These are phyloP conservation scores for Reinhardtius hippoglossoides DNA, from an alignment of 2,113 vertebrate species.

Conservation along the genomic window DNA sequence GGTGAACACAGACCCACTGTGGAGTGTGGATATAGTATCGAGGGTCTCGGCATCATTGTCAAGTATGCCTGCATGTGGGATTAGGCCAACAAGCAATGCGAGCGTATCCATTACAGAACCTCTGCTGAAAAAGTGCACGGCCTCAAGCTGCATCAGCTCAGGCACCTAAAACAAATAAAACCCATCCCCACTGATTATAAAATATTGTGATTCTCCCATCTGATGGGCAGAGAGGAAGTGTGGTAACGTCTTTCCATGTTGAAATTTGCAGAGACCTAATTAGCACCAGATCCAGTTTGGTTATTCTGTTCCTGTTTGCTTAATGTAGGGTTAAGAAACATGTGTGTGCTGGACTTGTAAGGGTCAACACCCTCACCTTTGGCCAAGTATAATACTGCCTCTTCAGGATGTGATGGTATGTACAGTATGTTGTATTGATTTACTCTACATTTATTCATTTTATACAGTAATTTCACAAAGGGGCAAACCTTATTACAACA, in stretches of 20 bases:
- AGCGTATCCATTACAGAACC: conserved; percentile 52
- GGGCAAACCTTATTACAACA: neutral
- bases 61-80: conserved; percentile 48
- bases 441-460: neutral
- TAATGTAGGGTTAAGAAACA: conserved; percentile 33
- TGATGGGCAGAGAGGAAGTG: conserved; percentile 66
- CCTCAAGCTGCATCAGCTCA: conserved; percentile 63
- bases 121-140: conserved; percentile 44
- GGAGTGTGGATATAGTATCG: conserved; percentile 47
- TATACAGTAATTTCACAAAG: neutral
- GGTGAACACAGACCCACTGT: conserved; percentile 57
- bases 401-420: neutral
- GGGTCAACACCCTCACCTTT: conserved; percentile 22
- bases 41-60: conserved; percentile 65
- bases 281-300: conserved; percentile 64
- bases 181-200: conserved; percentile 69
- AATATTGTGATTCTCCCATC: conserved; percentile 66
- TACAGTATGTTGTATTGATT: neutral
- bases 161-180: conserved; percentile 66
- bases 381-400: conserved; percentile 1
- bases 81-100: conserved; percentile 49
- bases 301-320: conserved; percentile 42
- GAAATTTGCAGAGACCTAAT: conserved; percentile 58
- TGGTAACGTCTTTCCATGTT: conserved; percentile 59
- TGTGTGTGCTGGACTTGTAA: conserved; percentile 27